Percentiles rank a stretch among this genome's conserved stretches.
Evolutionary conservation across 2,113 vertebrate genomes (phyloP).

Genomic region (Pimephales promelas): DNA sequence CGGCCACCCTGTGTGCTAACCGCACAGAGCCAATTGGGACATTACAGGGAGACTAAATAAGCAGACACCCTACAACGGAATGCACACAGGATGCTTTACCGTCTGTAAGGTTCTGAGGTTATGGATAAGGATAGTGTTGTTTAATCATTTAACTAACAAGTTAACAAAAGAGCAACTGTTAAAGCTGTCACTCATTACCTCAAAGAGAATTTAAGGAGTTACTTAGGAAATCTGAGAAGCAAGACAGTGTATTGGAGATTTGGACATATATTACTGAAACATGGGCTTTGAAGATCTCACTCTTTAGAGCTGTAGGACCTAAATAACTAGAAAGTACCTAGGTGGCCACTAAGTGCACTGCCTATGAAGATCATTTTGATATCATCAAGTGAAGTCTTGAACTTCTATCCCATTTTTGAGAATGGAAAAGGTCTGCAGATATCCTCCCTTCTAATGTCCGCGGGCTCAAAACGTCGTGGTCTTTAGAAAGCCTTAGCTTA

Average conservation of each 20-base stretch:
- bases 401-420: neutral
- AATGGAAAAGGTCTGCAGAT: neutral
- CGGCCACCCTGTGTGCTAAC: slow-evolving; percentile 55
- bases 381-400: neutral
- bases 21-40: slow-evolving; percentile 25
- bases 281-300: neutral
- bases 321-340: neutral
- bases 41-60: slow-evolving; percentile 55
- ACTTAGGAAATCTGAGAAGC: slow-evolving; percentile 14
- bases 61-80: slow-evolving; percentile 38
- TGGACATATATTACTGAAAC: neutral
- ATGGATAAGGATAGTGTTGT: slow-evolving; percentile 28
- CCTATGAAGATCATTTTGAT: neutral
- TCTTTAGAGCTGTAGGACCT: neutral
- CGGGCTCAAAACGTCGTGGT: neutral
- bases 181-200: slow-evolving; percentile 17
- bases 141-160: neutral
- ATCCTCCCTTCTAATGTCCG: neutral
- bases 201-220: slow-evolving; percentile 16
- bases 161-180: slow-evolving; percentile 40
- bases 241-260: neutral
- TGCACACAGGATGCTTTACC: slow-evolving; percentile 45
- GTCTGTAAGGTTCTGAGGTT: slow-evolving; percentile 11
- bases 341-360: neutral
- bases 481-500: slow-evolving; percentile 3